Evolutionary conservation across 1,140 invertebrate species (phyloP).

Genomic region (Drosophila ercepeae): DNA sequence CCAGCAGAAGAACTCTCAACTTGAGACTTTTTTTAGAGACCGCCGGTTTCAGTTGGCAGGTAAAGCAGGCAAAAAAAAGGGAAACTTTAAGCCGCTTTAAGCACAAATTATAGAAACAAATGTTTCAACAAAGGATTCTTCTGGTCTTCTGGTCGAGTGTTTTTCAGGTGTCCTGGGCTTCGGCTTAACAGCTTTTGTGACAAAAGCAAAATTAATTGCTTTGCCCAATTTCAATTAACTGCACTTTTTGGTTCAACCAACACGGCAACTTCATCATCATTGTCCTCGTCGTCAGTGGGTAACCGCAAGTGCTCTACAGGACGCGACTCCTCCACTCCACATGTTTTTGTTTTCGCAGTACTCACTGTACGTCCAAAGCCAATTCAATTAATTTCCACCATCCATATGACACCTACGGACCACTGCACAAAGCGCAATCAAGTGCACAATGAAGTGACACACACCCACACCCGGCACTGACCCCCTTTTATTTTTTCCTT

Average conservation of each 20-base stretch:
- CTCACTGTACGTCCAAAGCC: conserved; percentile 55
- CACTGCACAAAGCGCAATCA: conserved; percentile 66
- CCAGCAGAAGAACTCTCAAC: conserved; percentile 38
- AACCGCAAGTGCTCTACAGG: conserved; percentile 69
- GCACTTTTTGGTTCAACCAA: conserved; percentile 42
- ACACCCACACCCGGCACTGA: neutral
- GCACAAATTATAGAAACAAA: conserved; percentile 69
- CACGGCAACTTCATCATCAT: conserved; percentile 42
- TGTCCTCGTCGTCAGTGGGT: conserved; percentile 32
- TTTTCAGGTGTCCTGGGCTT: conserved; percentile 16
- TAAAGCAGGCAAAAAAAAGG: neutral
- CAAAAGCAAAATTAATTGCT: conserved; percentile 79
- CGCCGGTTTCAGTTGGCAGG: neutral
- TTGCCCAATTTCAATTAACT: conserved; percentile 79
- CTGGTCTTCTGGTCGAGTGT: conserved; percentile 27
- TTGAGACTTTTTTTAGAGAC: conserved; percentile 39
- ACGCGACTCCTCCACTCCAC: conserved; percentile 17
- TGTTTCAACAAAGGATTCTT: conserved; percentile 48
- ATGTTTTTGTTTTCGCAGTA: conserved; percentile 47
- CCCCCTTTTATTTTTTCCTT: neutral
- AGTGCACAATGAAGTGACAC: conserved; percentile 49
- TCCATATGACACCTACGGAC: conserved; percentile 79
- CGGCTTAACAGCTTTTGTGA: conserved; percentile 74
- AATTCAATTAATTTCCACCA: conserved; percentile 80
- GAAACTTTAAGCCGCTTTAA: conserved; percentile 53